These are phyloP conservation scores for Iguana delicatissima DNA, from an alignment of 2,797 vertebrate species.

Conservation along the genomic window DNA sequence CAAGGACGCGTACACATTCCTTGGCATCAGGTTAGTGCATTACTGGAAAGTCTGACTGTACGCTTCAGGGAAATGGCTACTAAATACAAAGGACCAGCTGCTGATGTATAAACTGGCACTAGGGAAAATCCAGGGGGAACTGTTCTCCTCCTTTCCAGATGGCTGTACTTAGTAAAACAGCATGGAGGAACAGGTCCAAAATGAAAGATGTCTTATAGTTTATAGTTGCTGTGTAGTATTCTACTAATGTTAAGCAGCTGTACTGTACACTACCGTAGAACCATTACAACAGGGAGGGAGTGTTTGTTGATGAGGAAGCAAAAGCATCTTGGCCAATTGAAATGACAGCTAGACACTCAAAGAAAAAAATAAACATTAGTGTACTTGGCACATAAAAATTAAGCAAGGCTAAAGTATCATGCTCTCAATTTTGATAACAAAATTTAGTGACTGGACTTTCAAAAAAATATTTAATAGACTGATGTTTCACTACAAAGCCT, in stretches of 20 bases:
- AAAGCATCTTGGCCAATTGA: constrained; percentile 15
- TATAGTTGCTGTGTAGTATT: not conserved
- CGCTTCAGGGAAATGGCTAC: constrained; percentile 25
- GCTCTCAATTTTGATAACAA: constrained; percentile 8
- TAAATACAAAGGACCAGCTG: constrained; percentile 49
- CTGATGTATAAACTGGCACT: constrained; percentile 50
- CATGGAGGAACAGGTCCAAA: not conserved
- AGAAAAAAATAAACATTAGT: not conserved
- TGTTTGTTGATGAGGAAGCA: not conserved
- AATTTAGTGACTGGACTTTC: not conserved
- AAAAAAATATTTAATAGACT: constrained; percentile 29
- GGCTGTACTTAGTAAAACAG: constrained; percentile 41
- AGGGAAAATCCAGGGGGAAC: constrained; percentile 51
- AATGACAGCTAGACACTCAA: not conserved
- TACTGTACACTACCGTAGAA: not conserved
- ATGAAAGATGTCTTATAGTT: constrained; percentile 33
- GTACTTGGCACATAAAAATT: not conserved
- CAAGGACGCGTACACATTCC: constrained; percentile 14
- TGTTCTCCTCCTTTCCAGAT: constrained; percentile 60
- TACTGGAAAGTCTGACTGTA: rapidly evolving
- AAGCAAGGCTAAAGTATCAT: constrained; percentile 27
- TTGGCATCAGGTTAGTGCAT: not conserved
- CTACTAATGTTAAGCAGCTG: not conserved
- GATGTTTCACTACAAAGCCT: constrained; percentile 45
- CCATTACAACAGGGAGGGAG: not conserved